phyloP scores from a whole-genome alignment of 1,140 invertebrate genomes.

The Cherax destructor region DNA sequence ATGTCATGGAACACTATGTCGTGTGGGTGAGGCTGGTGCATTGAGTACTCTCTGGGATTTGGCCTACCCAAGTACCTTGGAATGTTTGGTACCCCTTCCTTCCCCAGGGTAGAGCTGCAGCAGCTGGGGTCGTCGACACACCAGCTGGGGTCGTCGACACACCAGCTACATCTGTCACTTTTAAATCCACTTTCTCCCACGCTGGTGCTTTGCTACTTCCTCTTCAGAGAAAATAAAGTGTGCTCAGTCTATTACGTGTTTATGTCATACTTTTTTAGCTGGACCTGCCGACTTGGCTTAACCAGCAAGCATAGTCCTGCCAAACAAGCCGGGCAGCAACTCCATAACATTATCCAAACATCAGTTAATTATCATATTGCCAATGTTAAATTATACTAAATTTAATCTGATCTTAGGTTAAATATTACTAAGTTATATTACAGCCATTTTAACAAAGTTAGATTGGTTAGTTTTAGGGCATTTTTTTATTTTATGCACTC shows the following conservation, averaged over 20 bases:
- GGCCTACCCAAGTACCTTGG: not conserved
- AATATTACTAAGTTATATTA: no score
- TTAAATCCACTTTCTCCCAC: not conserved
- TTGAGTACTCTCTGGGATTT: not conserved
- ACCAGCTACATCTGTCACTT: not conserved
- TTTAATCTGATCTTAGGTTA: no score
- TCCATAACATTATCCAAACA: no score
- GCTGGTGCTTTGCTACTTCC: not conserved
- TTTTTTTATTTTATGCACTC: no score
- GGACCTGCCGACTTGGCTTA: no score
- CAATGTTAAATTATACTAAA: no score
- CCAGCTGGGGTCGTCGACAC: not conserved
- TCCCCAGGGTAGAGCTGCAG: not conserved
- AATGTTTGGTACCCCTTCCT: not conserved
- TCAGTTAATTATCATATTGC: no score
- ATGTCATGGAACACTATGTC: not conserved
- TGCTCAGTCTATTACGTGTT: conserved; percentile 1
- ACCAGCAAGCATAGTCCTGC: no score
- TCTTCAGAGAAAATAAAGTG: not conserved
- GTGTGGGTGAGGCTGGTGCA: not conserved
- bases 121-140: not conserved
- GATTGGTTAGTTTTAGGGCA: no score
- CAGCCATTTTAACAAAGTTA: no score
- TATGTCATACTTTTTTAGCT: no score
- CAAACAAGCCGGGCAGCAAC: no score